Evolutionary conservation across 2,797 vertebrate species (phyloP).

Genomic region (Carduelis carduelis): DNA sequence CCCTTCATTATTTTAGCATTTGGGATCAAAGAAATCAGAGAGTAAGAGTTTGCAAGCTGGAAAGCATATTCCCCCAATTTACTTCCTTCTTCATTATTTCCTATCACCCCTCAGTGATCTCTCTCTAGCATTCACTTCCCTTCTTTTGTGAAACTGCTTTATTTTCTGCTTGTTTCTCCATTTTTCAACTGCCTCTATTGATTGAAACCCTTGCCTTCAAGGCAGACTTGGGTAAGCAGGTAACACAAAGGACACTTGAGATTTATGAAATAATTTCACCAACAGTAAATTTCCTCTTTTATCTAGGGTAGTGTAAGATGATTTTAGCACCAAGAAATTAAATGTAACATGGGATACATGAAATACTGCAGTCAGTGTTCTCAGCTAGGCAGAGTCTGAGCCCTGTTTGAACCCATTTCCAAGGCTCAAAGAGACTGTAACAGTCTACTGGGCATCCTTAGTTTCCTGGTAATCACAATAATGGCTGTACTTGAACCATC

Average conservation of each 20-base stretch:
- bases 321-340: conserved; percentile 30
- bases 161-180: conserved; percentile 1
- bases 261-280: conserved; percentile 50
- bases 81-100: not conserved
- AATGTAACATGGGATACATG: not conserved
- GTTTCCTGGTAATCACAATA: not conserved
- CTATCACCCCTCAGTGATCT: not conserved
- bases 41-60: not conserved
- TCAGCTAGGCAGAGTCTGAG: not conserved
- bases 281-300: conserved; percentile 23
- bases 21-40: not conserved
- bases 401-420: not conserved
- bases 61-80: not conserved
- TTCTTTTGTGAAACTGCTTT: not conserved
- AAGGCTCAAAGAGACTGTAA: not conserved
- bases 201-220: conserved; percentile 33
- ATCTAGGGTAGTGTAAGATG: not conserved
- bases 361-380: not conserved
- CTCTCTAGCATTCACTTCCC: not conserved
- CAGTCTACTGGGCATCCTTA: not conserved
- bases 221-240: conserved; percentile 21
- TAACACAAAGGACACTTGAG: not conserved
- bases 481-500: not conserved
- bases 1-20: not conserved
- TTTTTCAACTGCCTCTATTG: conserved; percentile 1